Evolutionary conservation across 2,888 invertebrate species (phyloP).

Genomic region (Sipunculus nudus): DNA sequence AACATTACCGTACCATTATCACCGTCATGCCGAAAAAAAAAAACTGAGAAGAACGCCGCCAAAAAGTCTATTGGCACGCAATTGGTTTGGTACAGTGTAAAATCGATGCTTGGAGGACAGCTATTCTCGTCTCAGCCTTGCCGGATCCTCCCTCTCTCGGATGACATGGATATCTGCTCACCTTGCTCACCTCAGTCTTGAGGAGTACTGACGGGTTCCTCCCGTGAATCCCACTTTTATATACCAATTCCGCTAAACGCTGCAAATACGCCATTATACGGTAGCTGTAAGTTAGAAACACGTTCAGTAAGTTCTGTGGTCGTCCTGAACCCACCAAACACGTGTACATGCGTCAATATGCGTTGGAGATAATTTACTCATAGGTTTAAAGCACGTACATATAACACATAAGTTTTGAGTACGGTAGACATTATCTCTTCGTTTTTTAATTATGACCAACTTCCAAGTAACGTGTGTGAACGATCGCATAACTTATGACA

Average conservation of each 20-base stretch:
- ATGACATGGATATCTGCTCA: neutral
- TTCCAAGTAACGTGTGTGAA: conserved; percentile 5
- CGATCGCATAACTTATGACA: conserved; percentile 6
- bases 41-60: neutral
- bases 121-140: neutral
- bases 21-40: neutral
- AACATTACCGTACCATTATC: neutral
- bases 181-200: conserved; percentile 5
- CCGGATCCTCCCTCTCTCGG: neutral
- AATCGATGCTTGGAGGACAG: neutral
- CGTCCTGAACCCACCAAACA: conserved; percentile 13
- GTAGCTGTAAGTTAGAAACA: conserved; percentile 16
- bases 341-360: conserved; percentile 5
- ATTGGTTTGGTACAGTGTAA: neutral
- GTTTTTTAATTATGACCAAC: conserved; percentile 3
- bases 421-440: conserved; percentile 1
- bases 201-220: conserved; percentile 16
- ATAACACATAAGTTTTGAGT: neutral
- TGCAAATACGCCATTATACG: conserved; percentile 11
- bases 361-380: conserved; percentile 3
- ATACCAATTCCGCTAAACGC: conserved; percentile 13
- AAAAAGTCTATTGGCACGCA: neutral
- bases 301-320: conserved; percentile 19
- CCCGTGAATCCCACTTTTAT: conserved; percentile 8
- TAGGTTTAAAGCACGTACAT: conserved; percentile 7